Base-by-base conservation (phyloP, 2,888 invertebrate species). In the Caenorhabditis imperialis region DNA sequence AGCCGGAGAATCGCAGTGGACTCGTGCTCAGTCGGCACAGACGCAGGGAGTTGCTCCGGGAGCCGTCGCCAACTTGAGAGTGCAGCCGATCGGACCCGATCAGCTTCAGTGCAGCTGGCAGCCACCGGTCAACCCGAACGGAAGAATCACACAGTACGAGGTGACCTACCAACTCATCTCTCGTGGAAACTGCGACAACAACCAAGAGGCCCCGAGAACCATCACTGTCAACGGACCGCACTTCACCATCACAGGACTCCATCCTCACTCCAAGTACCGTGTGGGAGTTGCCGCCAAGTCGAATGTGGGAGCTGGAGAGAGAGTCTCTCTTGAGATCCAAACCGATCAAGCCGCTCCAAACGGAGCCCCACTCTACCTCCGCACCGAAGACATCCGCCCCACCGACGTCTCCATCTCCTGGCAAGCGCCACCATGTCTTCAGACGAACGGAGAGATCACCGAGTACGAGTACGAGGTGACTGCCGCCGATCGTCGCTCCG, bases 381-480 rank as follows among this genome's bases (percentile, higher is more conserved):
- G 85, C 8, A 78, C 82, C 8, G 85, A 85, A 25, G 79, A 77
- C 18, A 74, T 77, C n/a, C 79, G 69, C 5, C 83, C 82, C 20
- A 79, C 79, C 14, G 81, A 75, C 27, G 81, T 77, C 22, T 48
- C 72, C 18, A 69, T 88, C 47, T 81, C 79, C 18, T 88, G 88
- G 88, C 88, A 88, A 72, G 86, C 86, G 7, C 88, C 88, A 14
- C 82, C 86, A 8, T 88, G 88, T 70, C 80, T 86, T 22, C 83
- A 88, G 42, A 88, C 88, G 7, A 86, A 88, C 60, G 88, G 88
- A 25, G 87, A 88, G 38, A 83, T 88, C 57, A 81, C 83, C 47
- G 88, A 88, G 57, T 88, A 88, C 77, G 88, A 88, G 51, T 88
- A 88, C 47, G 86, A 87, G 25, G 81, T 88, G 10, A 79, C 84